Base-by-base conservation (phyloP, 1,140 invertebrate species). In the Frieseomelitta varia region DNA sequence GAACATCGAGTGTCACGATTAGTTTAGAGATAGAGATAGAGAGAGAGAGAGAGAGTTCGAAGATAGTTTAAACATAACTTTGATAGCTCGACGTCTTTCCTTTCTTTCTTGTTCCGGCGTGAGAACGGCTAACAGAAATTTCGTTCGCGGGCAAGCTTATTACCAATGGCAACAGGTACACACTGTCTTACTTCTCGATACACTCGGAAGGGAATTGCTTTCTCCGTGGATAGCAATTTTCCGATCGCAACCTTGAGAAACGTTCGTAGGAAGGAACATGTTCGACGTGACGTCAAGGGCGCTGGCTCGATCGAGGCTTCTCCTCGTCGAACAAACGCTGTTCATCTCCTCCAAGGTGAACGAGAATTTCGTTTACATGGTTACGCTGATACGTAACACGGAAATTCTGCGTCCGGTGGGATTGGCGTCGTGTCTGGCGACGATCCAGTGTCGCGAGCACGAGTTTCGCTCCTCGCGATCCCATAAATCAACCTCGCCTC, bases 381-480 rank as follows among this genome's bases (percentile, higher is more conserved):
- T 47, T 19, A 21, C 55, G 58, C 55, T 56, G 55, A 74, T 80
- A 80, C 68, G 77, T 73, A 80, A 65, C 51, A 24, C 34, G 81
- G 39, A 47, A 56, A 73, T 79, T 69, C 10, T 77, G 63, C 79
- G 87, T 84, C 56, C 65, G 19, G 39, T 61, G 79, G 55, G 80
- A 47, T 86, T 88, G 91, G 90, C 88, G 87, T 85, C 82, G 86
- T 85, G 76, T 68, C 83, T 92, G 91, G 91, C 91, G 58, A 27
- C 39, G 55, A 63, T 90, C 90, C 91, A 92, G 91, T 71, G 61
- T 74, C 72, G 74, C 78, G 73, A 80, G 67, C 75, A 47, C n/a
- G 30, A 56, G 53, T 78, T 53, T 61, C 53, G 73, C 34, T 88
- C 77, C 86, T 67, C 68, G 55, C 30, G 65, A 67, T 71, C 39